Percentiles rank a stretch among this genome's conserved stretches.
phyloP scores from a whole-genome alignment of 2,797 vertebrate species.

The Mastacembelus armatus region DNA sequence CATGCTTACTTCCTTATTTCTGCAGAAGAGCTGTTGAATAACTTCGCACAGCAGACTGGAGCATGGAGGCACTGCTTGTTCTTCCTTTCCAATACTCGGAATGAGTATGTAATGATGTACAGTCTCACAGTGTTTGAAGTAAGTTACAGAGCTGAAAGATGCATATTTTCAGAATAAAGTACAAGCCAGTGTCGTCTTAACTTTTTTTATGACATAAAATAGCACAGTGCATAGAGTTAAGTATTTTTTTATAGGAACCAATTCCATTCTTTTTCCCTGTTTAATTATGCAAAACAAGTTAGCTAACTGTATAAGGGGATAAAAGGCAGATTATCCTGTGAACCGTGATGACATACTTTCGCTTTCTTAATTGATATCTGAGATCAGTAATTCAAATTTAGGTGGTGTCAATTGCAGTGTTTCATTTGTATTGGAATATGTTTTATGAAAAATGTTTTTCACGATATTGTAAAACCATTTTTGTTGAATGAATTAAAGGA shows the following conservation, averaged over 20 bases:
- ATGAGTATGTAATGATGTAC: slow-evolving; percentile 99
- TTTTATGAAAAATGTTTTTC: neutral
- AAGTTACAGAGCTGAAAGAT: slow-evolving; percentile 61
- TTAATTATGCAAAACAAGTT: slow-evolving; percentile 9
- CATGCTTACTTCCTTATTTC: slow-evolving; percentile 72
- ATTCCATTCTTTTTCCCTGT: neutral
- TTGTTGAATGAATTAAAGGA: neutral
- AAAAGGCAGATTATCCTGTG: slow-evolving; percentile 4
- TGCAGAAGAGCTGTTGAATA: slow-evolving; percentile 97
- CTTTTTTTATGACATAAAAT: slow-evolving; percentile 7
- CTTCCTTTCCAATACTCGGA: slow-evolving; percentile 96
- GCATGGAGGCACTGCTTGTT: slow-evolving; percentile 98
- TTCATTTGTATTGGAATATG: neutral
- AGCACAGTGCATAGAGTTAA: neutral
- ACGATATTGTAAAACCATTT: too few species aligned
- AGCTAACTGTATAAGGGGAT: neutral
- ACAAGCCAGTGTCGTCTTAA: neutral
- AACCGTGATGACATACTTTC: neutral
- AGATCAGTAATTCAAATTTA: neutral
- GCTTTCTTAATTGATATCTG: neutral
- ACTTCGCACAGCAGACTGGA: slow-evolving; percentile 97
- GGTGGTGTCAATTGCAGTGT: neutral
- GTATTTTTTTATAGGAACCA: neutral
- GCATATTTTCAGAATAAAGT: neutral
- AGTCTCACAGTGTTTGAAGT: slow-evolving; percentile 99